Evolutionary conservation across 2,113 vertebrate species (phyloP).

Genomic region (Loxodonta africana): DNA sequence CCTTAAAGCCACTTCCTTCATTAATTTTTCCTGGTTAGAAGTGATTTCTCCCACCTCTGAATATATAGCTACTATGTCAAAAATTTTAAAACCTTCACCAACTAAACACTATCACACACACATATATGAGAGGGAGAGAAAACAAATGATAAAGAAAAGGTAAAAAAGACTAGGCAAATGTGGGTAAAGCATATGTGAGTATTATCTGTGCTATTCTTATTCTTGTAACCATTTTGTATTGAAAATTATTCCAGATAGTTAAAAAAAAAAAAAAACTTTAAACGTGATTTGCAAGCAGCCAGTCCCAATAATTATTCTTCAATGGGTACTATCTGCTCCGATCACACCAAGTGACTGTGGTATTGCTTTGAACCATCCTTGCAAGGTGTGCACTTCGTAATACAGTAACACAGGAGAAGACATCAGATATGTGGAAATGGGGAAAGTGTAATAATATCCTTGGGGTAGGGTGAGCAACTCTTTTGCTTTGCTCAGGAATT

Average conservation of each 20-base stretch:
- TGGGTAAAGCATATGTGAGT: background rate
- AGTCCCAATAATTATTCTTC: background rate
- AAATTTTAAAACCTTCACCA: background rate
- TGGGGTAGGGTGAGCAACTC: background rate
- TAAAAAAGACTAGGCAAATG: background rate
- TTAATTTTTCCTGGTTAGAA: background rate
- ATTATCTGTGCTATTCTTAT: background rate
- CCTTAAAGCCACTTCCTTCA: background rate
- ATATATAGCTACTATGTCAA: background rate
- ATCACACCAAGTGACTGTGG: accelerated
- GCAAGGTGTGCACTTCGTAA: background rate
- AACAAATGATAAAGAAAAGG: background rate
- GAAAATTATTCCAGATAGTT: conserved; percentile 34
- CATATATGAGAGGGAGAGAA: background rate
- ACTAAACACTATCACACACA: background rate
- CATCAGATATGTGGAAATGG: background rate
- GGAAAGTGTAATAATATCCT: background rate
- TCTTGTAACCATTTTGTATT: background rate
- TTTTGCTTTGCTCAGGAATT: background rate
- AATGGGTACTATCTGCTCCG: background rate
- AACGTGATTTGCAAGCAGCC: background rate
- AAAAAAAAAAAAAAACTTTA: background rate
- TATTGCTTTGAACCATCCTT: background rate
- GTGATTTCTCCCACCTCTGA: background rate
- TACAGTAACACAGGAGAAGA: background rate